These are phyloP conservation scores for Luehdorfia chinensis DNA, from an alignment of 1,140 invertebrate species.

Conservation along the genomic window DNA sequence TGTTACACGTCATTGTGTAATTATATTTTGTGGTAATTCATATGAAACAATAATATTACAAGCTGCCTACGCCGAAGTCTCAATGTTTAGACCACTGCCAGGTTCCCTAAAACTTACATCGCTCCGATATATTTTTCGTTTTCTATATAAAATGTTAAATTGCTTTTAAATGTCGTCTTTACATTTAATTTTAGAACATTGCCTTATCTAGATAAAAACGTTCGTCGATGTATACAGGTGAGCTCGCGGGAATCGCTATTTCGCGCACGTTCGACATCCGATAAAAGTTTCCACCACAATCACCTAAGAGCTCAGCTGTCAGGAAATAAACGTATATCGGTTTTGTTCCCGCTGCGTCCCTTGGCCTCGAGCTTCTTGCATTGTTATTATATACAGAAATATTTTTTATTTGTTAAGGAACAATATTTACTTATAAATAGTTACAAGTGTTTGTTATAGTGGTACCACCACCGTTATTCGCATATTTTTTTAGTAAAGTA, in stretches of 20 bases:
- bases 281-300: constrained; percentile 77
- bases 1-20: too few species aligned
- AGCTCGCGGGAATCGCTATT: constrained; percentile 69
- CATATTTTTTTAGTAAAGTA: neutral
- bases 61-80: too few species aligned
- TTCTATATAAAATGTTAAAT: too few species aligned
- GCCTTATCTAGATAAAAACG: constrained; percentile 10
- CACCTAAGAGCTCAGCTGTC: constrained; percentile 77
- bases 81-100: too few species aligned
- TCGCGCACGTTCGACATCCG: constrained; percentile 73
- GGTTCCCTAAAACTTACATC: too few species aligned
- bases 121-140: too few species aligned
- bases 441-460: neutral
- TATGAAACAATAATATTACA: too few species aligned
- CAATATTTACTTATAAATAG: too few species aligned
- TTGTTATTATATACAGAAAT: constrained; percentile 18
- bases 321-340: constrained; percentile 75
- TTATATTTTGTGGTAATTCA: too few species aligned
- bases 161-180: too few species aligned
- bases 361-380: constrained; percentile 25
- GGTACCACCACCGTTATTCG: neutral
- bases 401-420: too few species aligned
- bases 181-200: constrained; percentile 4
- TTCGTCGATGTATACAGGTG: constrained; percentile 45
- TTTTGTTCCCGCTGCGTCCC: constrained; percentile 69